Evolutionary conservation across 2,113 vertebrate species (phyloP), one percentile per base, ranked within the genome.

Genomic region (Solea solea): DNA sequence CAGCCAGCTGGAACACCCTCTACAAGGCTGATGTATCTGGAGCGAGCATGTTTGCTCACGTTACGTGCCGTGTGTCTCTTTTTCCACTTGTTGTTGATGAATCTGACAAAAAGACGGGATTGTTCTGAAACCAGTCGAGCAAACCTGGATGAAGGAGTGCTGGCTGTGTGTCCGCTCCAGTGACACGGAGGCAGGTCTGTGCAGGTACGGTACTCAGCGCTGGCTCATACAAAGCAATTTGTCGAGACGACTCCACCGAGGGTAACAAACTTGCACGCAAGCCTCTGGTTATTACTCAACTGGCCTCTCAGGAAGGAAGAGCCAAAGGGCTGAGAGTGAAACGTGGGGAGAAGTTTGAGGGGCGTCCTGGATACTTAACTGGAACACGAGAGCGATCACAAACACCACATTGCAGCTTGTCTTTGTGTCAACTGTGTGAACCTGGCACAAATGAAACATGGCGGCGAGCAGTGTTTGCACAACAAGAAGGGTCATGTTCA

Each of bases 221-320:
- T n/a, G 65, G 62, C 66, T 80, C 68, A 45, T 46, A 52, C 48
- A 86, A 85, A 85, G 77, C 78, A 84, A 85, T 77, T 84, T 71
- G 83, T 80, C 53, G 74, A 81, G 80, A 76, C 86, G 90, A 91
- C 65, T 90, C 88, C 87, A 75, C 74, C 73, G 56, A 80, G 80
- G 71, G 81, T 84, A 84, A 81, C 83, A 72, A 53, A 80, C 70
- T 68, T 55, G 84, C 89, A 91, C 82, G 83, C 88, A 86, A 87
- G 76, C 62, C 67, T 71, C 34, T 75, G 78, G 80, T 80, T 83
- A 86, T 88, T 85, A 81, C 71, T 81, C 83, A 83, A 78, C 60
- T 1, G 44, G 53, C 68, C 69, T 78, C 62, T 64, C 41, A 55
- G 65, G 52, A 53, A 60, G 63, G 59, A 21, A 52, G 63, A 49